Percentiles rank a stretch among this genome's conserved stretches.
phyloP scores from a whole-genome alignment of 2,797 vertebrate genomes.

The Phylloscopus collybita region DNA sequence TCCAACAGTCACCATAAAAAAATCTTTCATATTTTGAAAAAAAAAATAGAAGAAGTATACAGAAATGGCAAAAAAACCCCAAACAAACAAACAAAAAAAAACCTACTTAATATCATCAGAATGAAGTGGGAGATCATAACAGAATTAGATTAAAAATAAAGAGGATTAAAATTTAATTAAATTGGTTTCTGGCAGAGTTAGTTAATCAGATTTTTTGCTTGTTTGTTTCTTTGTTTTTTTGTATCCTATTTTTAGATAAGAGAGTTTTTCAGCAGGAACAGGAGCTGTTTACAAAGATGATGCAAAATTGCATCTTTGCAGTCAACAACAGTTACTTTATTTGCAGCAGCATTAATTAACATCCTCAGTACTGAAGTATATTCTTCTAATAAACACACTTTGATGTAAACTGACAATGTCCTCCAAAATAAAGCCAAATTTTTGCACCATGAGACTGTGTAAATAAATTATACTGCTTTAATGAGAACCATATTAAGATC shows the following conservation, averaged over 20 bases:
- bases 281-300: neutral
- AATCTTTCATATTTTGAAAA: neutral
- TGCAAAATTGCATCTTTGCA: neutral
- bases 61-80: neutral
- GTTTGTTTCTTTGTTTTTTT: neutral
- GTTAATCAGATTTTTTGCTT: neutral
- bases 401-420: neutral
- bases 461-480: neutral
- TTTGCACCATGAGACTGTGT: neutral
- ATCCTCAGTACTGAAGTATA: neutral
- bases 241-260: neutral
- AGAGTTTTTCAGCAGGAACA: neutral
- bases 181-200: neutral
- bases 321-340: neutral
- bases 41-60: neutral
- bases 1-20: neutral
- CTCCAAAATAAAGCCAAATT: neutral
- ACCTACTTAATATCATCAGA: neutral
- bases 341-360: neutral
- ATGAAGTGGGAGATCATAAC: neutral
- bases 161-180: conserved; percentile 20
- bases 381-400: neutral
- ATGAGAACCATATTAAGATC: neutral
- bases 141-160: conserved; percentile 43
- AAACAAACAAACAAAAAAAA: no score